These are phyloP conservation scores for Ylistrum balloti DNA, from an alignment of 1,140 invertebrate genomes.

Conservation along the genomic window DNA sequence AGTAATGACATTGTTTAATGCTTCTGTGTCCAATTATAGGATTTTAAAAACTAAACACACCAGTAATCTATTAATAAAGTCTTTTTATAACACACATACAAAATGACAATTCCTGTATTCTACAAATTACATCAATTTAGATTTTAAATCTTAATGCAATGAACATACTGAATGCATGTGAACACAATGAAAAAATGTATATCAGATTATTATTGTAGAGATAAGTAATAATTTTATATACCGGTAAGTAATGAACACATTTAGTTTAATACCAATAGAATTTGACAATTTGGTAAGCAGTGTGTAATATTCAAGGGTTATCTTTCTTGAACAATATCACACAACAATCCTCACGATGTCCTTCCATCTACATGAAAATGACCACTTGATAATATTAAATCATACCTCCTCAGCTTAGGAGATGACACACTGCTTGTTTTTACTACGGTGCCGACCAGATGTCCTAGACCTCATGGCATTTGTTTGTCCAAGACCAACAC, in stretches of 20 bases:
- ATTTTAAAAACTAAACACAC: no score
- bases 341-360: not conserved
- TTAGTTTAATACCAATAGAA: not conserved
- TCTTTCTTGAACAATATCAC: not conserved
- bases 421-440: slow-evolving; percentile 76
- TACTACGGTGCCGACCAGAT: slow-evolving; percentile 68
- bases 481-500: slow-evolving; percentile 65
- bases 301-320: not conserved
- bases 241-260: not conserved
- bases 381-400: not conserved
- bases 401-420: slow-evolving; percentile 59
- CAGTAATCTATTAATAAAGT: no score
- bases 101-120: no score
- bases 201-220: not conserved
- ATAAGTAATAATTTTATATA: no score
- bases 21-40: no score
- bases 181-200: not conserved
- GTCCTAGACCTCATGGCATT: slow-evolving; percentile 63
- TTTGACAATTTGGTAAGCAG: not conserved
- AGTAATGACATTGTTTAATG: no score
- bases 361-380: not conserved
- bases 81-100: no score
- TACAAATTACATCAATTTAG: not conserved
- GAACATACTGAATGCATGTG: not conserved
- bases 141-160: not conserved